Base-by-base conservation (phyloP, 1,140 invertebrate species). In the Colletes gigas region DNA sequence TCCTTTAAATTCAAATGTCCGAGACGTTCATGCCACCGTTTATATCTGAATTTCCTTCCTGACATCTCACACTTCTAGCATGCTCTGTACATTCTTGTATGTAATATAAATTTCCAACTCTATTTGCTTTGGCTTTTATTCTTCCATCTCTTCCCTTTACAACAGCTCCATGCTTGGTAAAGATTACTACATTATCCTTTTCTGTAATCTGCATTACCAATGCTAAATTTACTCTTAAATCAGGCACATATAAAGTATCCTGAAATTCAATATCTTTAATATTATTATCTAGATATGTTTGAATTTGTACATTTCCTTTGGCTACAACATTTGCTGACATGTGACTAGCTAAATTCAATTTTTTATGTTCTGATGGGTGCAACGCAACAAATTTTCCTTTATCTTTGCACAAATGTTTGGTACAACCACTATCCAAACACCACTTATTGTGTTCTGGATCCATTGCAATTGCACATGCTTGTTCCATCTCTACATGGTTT, bases 71-170 rank as follows among this genome's bases (percentile, higher is more conserved):
- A 12, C 57, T 66, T 73, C 50, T 60, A 1, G 17, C 44, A 52
- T 54, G 7, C 15, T 78, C 15, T 9, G 4, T 10, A 12, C 15
- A 39, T 52, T 30, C 66, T 4, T 50, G 15, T 8, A 70, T 3
- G 0, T 44, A 30, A 14, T 66, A 78, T 10, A 78, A 30, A n/a
- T 63, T 54, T 1, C 60, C 30, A n/a, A 66, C 3, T 3, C 78
- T n/a, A 0, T 65, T 15, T 5, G 47, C 72, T 0, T 39, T 41
- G 5, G 68, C 30, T 4, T n/a, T 67, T 0, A 15, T n/a, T 3
- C 55, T 68, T 21, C 78, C 80, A 41, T 90, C 47, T 87, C 6
- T 2, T 2, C 30, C 44, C 1, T 15, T 17, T 0, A 71, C 15
- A 1, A 39, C 0, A 5, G 68, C 78, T 8, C 7, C 12, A 0